These are phyloP conservation scores for Lochmaea crataegi DNA, from an alignment of 2,888 invertebrate genomes.

Conservation along the genomic window DNA sequence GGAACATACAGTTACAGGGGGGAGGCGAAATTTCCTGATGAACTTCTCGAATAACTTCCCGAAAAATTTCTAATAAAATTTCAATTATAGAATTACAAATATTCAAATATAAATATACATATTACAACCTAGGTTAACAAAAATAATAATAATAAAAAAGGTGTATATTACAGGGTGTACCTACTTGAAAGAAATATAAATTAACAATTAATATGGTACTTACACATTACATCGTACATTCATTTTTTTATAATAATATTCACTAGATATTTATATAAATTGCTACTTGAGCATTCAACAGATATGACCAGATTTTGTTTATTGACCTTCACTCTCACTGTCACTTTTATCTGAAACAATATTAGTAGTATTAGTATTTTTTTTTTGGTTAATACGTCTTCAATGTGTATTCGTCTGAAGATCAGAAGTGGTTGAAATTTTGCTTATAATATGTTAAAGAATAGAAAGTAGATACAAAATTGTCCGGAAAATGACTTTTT, in stretches of 20 bases:
- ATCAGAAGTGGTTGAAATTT: no score
- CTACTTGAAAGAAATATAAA: constrained; percentile 15
- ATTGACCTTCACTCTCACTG: constrained; percentile 94
- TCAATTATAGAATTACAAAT: constrained; percentile 19
- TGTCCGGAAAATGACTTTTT: no score
- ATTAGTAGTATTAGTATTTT: constrained; percentile 37
- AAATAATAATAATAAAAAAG: neutral
- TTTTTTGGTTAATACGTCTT: neutral
- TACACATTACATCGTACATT: constrained; percentile 36
- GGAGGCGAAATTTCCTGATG: no score
- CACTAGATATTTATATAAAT: constrained; percentile 50
- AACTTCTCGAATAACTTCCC: neutral
- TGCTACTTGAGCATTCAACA: constrained; percentile 52
- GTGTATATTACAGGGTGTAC: constrained; percentile 28
- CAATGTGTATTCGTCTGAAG: no score
- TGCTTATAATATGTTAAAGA: no score
- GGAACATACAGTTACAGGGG: no score
- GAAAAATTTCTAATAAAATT: neutral
- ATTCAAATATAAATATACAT: constrained; percentile 27
- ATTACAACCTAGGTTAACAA: constrained; percentile 25
- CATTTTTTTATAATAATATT: constrained; percentile 46
- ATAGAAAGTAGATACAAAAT: no score
- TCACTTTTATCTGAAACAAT: constrained; percentile 87
- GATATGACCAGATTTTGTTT: constrained; percentile 60
- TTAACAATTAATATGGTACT: constrained; percentile 41